Evolutionary conservation across 2,888 invertebrate species (phyloP).

Genomic region (Tricholauxania praeusta): DNA sequence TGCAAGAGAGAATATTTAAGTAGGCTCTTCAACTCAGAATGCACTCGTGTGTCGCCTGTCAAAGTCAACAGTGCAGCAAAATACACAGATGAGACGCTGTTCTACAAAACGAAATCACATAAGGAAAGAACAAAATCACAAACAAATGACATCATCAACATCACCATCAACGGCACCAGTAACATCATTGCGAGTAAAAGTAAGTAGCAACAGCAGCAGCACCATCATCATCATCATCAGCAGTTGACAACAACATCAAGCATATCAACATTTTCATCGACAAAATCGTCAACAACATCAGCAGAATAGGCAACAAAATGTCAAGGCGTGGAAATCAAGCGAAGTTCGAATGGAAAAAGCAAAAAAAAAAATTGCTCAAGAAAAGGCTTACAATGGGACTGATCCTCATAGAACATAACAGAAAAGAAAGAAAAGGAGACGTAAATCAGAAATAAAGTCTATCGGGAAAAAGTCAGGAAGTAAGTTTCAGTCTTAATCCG

Average conservation of each 20-base stretch:
- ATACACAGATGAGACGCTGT: no score
- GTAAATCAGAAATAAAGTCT: no score
- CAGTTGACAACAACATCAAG: neutral
- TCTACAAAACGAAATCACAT: neutral
- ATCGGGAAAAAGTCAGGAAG: no score
- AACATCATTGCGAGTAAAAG: neutral
- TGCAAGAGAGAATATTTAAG: constrained; percentile 30
- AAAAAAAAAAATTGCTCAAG: neutral
- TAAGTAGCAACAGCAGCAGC: neutral
- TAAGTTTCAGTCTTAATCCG: no score
- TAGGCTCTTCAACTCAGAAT: constrained; percentile 27
- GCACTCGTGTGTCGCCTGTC: constrained; percentile 35
- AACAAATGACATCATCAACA: constrained; percentile 32
- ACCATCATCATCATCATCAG: constrained; percentile 14
- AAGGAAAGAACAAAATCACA: neutral
- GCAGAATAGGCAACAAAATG: constrained; percentile 6
- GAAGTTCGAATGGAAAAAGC: neutral
- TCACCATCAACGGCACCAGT: constrained; percentile 10
- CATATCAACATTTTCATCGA: constrained; percentile 21
- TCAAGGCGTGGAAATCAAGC: constrained; percentile 5
- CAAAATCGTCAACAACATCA: neutral
- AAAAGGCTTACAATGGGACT: neutral
- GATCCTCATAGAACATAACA: neutral
- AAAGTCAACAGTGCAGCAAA: constrained; percentile 37
- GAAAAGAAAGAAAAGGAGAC: neutral